Evolutionary conservation across 2,888 invertebrate species (phyloP).

Genomic region (Ophion ellenae): DNA sequence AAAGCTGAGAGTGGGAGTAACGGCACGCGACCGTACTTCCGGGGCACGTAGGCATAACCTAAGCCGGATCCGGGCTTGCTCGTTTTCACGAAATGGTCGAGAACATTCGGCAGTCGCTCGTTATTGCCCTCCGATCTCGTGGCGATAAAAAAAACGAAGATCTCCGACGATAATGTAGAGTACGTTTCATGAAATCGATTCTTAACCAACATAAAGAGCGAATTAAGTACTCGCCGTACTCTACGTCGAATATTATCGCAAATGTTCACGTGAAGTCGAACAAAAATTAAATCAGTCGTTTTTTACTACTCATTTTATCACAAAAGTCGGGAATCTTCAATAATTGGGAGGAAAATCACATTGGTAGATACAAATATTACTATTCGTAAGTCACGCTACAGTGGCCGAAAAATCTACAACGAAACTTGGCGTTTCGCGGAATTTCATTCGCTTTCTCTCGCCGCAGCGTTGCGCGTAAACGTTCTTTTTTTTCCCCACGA

Average conservation of each 20-base stretch:
- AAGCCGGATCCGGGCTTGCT: conserved; percentile 1
- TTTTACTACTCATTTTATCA: background rate
- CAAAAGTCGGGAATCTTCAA: background rate
- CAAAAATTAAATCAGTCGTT: background rate
- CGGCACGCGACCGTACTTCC: conserved; percentile 66
- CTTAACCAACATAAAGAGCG: background rate
- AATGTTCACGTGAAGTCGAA: background rate
- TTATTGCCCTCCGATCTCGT: conserved; percentile 3
- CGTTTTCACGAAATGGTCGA: conserved; percentile 46
- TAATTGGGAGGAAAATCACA: background rate
- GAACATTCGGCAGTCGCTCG: conserved; percentile 45
- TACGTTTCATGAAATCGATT: conserved; percentile 18
- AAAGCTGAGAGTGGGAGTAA: conserved; percentile 54
- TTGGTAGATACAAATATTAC: background rate
- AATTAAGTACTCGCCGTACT: too few species aligned
- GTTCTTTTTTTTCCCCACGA: background rate
- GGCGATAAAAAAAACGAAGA: background rate
- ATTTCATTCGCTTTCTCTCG: conserved; percentile 45
- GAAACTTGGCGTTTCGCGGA: conserved; percentile 42
- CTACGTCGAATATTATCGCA: too few species aligned
- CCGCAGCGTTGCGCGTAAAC: background rate
- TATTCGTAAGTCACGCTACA: background rate
- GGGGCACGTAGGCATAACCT: conserved; percentile 66
- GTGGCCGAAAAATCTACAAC: background rate
- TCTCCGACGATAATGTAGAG: background rate